Evolutionary conservation across 2,113 vertebrate genomes (phyloP), one percentile per base, ranked within the genome.

Genomic region (Entosphenus tridentatus): DNA sequence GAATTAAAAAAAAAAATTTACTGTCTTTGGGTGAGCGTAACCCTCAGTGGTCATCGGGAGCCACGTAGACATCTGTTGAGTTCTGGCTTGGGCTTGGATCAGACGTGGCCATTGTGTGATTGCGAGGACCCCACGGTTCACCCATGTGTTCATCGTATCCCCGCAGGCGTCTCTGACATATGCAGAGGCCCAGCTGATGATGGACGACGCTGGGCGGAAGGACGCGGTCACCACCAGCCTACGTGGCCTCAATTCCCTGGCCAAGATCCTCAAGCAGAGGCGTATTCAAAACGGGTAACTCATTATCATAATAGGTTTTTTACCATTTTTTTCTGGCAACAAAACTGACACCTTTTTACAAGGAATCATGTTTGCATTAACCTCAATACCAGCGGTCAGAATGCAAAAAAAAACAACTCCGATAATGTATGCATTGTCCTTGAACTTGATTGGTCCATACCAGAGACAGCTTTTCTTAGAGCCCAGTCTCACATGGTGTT

Each of bases 101-200:
- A 18, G 39, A 11, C 57, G n/a, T 8, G 8, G 39, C 17, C 1
- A 57, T 69, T 69, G 57, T 57, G 16, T 9, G 17, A 67, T 67
- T 9, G 9, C 9, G 21, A 67, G 21, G n/a, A 16, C 54, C 8
- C 18, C 3, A 9, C 39, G 12, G 39, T 70, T 39, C 57, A 21
- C 57, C 11, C 56, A 17, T 13, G 3, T 54, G 11, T 69, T 18
- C 68, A 21, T 55, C 39, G 57, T 58, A 56, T 9, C 68, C 12
- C 68, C 18, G 58, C 72, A 98, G 93, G 89, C 90, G 62, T 98
- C 92, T 67, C 82, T 96, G 72, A 96, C 90, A 0, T 98, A 98
- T 1, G 90, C 92, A 0, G 92, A 98, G 80, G 92, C 92, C 73
- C 92, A 96, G 76, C 86, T 98, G 89, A 88, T 79, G 80, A 95